phyloP scores from a whole-genome alignment of 2,888 invertebrate genomes.

The Portevinia maculata region DNA sequence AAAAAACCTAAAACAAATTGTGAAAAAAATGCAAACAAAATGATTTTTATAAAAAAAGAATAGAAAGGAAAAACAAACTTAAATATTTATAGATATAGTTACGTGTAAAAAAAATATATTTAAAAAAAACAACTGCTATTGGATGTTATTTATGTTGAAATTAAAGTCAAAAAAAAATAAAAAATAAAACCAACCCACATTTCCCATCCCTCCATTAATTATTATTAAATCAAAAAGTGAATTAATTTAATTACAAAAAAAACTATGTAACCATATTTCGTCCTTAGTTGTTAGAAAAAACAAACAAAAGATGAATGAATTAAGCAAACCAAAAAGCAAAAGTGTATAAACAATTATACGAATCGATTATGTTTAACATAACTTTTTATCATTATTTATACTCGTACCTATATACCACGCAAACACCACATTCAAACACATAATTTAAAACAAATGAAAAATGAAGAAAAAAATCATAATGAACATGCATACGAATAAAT shows the following conservation, averaged over 20 bases:
- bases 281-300: slow-evolving; percentile 57
- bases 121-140: slow-evolving; percentile 74
- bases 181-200: slow-evolving; percentile 62
- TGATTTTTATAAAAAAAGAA: slow-evolving; percentile 72
- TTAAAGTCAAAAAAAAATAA: slow-evolving; percentile 18
- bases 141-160: slow-evolving; percentile 74
- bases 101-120: slow-evolving; percentile 74
- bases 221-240: slow-evolving; percentile 49
- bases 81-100: slow-evolving; percentile 74
- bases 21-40: slow-evolving; percentile 70
- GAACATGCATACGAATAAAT: slow-evolving; percentile 72
- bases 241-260: slow-evolving; percentile 21
- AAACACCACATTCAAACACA: slow-evolving; percentile 55
- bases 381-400: slow-evolving; percentile 72
- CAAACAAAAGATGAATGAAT: slow-evolving; percentile 11
- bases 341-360: slow-evolving; percentile 53
- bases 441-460: slow-evolving; percentile 31
- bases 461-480: slow-evolving; percentile 48
- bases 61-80: slow-evolving; percentile 76
- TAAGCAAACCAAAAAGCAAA: slow-evolving; percentile 34
- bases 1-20: slow-evolving; percentile 50
- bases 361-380: slow-evolving; percentile 72
- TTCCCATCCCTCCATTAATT: slow-evolving; percentile 67
- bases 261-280: slow-evolving; percentile 43
- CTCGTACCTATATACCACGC: slow-evolving; percentile 63